Evolutionary conservation across 2,113 vertebrate genomes (phyloP), one percentile per base, ranked within the genome.

Genomic region (Ceuthmochares aereus): DNA sequence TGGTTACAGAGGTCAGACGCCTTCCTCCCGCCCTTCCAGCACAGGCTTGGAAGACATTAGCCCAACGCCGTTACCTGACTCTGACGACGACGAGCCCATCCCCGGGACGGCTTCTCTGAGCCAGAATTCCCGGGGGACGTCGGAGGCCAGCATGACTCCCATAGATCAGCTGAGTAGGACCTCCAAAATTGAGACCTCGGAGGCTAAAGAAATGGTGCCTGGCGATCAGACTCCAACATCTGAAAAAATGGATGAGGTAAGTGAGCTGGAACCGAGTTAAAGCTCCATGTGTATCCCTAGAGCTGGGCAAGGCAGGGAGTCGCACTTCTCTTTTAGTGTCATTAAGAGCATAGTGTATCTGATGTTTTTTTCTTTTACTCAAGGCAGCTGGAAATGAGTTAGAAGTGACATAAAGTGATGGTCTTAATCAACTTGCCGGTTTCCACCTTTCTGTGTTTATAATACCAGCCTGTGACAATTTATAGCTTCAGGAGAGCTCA

Each of bases 1-100:
- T 0, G 98, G 98, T 95, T 98, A 98, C 60, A 97, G 97, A 8
- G 98, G 93, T 55, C 97, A 98, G 94, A 97, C 98, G 0, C 98
- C 98, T 11, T 98, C 98, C 73, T 99, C 99, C 0, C 98, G 98
- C 23, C 99, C 99, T 60, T 98, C 98, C 62, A 99, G 99, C 97
- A 99, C 98, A 0, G 99, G 99, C 86, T 97, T 99, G 95, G 99
- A 99, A 97, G 99, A 99, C 76, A 99, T 99, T 83, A 99, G 99
- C 85, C 99, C 99, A 0, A 99, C 99, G 0, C 99, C 99, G 0
- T 98, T 99, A 95, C 99, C 99, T 0, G 99, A 99, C 95, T 99
- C 99, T 0, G 99, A 99, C 1, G 99, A 99, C 0, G 99, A 99
- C 0, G 99, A 99, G 87, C 97, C 98, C 0, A 96, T 98, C 81